A percentile compares a stretch with the other conserved stretches of the same genome.
These are phyloP conservation scores for Theodoxus fluviatilis DNA, from an alignment of 2,888 invertebrate species.

Conservation along the genomic window DNA sequence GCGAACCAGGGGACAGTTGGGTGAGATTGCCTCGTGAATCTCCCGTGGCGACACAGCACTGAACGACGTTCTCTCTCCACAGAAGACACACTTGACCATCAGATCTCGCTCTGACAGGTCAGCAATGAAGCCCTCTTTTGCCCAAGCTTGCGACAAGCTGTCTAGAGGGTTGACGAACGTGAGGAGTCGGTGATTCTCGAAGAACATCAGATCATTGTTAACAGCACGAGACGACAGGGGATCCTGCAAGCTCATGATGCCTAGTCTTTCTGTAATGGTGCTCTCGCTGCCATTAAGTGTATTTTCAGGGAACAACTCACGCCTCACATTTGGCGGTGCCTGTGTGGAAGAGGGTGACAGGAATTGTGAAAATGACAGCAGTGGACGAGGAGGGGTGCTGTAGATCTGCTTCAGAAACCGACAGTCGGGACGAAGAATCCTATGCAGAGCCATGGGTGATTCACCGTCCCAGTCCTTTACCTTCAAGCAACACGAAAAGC, in stretches of 20 bases:
- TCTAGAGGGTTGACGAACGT: not conserved
- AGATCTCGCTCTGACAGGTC: not conserved
- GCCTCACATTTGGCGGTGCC: too few relatives aligned
- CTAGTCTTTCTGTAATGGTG: too few relatives aligned
- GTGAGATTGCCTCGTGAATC: not conserved
- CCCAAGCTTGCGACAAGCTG: not conserved
- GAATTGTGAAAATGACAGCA: too few relatives aligned
- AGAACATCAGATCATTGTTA: too few relatives aligned
- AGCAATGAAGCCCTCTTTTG: not conserved
- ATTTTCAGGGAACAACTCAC: too few relatives aligned
- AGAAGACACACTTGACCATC: conserved; percentile 5
- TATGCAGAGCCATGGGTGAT: conserved; percentile 1
- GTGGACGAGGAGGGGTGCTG: too few relatives aligned
- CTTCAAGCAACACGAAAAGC: not conserved
- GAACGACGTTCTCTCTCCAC: not conserved
- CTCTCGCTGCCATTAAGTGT: too few relatives aligned
- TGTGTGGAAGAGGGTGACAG: too few relatives aligned
- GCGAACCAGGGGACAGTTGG: not conserved
- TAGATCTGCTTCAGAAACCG: conserved; percentile 1
- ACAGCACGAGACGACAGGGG: too few relatives aligned
- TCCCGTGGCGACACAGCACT: not conserved
- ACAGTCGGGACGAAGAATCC: not conserved
- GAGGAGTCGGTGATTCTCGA: conserved; percentile 2
- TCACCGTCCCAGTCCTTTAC: not conserved
- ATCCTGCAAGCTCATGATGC: too few relatives aligned